Evolutionary conservation across 2,888 invertebrate genomes (phyloP).

Genomic region (Mechanitis messenoides): DNA sequence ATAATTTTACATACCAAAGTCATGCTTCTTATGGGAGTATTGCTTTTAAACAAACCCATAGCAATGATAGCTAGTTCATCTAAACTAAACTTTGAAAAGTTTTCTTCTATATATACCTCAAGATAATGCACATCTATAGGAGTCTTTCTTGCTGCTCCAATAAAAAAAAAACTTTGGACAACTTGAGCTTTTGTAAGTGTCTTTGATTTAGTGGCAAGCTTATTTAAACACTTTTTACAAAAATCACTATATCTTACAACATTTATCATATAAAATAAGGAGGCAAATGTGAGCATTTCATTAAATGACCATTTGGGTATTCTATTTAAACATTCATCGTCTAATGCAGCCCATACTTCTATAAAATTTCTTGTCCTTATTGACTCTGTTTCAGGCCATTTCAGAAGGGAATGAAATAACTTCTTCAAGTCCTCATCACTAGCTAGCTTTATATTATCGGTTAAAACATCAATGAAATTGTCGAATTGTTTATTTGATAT

Average conservation of each 20-base stretch:
- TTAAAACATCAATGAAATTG: slow-evolving; percentile 57
- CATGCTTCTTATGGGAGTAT: slow-evolving; percentile 77
- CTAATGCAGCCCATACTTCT: slow-evolving; percentile 81
- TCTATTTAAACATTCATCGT: slow-evolving; percentile 77
- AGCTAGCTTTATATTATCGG: slow-evolving; percentile 72
- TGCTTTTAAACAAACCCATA: slow-evolving; percentile 87
- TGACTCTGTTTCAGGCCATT: slow-evolving; percentile 72
- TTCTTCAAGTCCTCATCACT: slow-evolving; percentile 75
- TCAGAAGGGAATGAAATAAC: slow-evolving; percentile 68
- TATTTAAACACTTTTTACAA: slow-evolving; percentile 70
- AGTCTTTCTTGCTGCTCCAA: slow-evolving; percentile 77
- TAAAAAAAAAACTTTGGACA: slow-evolving; percentile 81
- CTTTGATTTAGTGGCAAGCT: slow-evolving; percentile 74
- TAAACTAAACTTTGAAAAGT: slow-evolving; percentile 74
- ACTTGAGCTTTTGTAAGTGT: slow-evolving; percentile 78
- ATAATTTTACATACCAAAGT: slow-evolving; percentile 71
- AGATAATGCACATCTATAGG: slow-evolving; percentile 79
- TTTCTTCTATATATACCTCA: slow-evolving; percentile 74
- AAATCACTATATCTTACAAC: slow-evolving; percentile 75
- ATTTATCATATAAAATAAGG: slow-evolving; percentile 80
- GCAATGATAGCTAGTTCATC: slow-evolving; percentile 83
- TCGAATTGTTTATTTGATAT: slow-evolving; percentile 60
- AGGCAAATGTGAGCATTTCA: slow-evolving; percentile 75
- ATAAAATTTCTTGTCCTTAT: slow-evolving; percentile 76
- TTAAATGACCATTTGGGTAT: slow-evolving; percentile 69